Evolutionary conservation across 2,797 vertebrate species (phyloP).

Genomic region (Sebastiscus albofasciatus): DNA sequence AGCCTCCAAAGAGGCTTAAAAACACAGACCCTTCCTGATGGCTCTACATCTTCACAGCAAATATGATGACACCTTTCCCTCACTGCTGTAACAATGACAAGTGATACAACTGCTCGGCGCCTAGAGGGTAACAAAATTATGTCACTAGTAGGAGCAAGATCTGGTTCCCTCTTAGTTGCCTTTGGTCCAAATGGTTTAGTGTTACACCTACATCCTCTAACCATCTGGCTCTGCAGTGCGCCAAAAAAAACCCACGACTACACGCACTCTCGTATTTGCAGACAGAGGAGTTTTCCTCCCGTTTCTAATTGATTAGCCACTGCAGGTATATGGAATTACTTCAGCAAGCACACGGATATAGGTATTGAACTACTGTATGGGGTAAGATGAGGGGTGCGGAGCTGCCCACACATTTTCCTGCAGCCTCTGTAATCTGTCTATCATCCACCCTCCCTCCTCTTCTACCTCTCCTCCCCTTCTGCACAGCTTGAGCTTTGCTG

Average conservation of each 20-base stretch:
- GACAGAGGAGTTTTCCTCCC: constrained; percentile 37
- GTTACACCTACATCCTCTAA: constrained; percentile 16
- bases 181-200: constrained; percentile 14
- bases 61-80: constrained; percentile 17
- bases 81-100: neutral
- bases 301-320: constrained; percentile 57
- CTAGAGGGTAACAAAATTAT: neutral
- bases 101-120: neutral
- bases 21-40: neutral
- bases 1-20: constrained; percentile 9
- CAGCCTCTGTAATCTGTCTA: neutral
- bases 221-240: constrained; percentile 43
- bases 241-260: constrained; percentile 25
- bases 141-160: neutral
- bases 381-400: constrained; percentile 26
- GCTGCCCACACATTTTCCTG: constrained; percentile 21
- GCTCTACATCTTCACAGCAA: neutral
- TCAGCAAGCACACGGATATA: constrained; percentile 9
- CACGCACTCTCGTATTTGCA: constrained; percentile 18
- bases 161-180: constrained; percentile 10
- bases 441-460: neutral
- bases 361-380: constrained; percentile 35
- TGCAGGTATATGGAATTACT: constrained; percentile 55
- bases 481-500: constrained; percentile 40
- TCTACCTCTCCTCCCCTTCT: neutral